These are phyloP conservation scores for Macroramphosus scolopax DNA, from an alignment of 2,797 vertebrate species.

Conservation along the genomic window DNA sequence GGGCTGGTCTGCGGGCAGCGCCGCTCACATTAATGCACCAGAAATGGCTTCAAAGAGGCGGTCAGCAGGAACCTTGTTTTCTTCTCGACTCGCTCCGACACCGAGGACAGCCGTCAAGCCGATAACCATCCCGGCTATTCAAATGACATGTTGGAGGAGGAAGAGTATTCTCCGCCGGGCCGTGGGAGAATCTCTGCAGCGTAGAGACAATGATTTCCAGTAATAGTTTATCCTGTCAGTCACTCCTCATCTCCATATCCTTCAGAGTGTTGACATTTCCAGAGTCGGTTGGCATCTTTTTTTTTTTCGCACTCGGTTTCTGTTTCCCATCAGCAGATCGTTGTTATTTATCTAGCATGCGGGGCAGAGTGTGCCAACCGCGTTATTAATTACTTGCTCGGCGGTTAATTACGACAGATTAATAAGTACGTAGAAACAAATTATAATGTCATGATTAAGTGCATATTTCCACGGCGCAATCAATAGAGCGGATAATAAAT, in stretches of 20 bases:
- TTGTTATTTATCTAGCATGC: slow-evolving; percentile 7
- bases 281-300: no score
- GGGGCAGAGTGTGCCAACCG: slow-evolving; percentile 3
- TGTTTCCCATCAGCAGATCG: slow-evolving; percentile 25
- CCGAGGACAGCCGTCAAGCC: slow-evolving; percentile 16
- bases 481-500: slow-evolving; percentile 38
- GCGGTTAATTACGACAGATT: slow-evolving; percentile 40
- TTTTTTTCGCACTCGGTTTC: slow-evolving; percentile 6
- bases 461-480: slow-evolving; percentile 21
- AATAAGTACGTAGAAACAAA: slow-evolving; percentile 27
- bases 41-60: no score
- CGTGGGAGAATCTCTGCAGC: no score
- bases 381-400: slow-evolving; percentile 22
- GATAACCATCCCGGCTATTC: slow-evolving; percentile 4
- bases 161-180: no score
- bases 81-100: slow-evolving; percentile 12
- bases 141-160: slow-evolving; percentile 16
- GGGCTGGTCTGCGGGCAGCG: no score
- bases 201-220: slow-evolving; percentile 26
- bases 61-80: slow-evolving; percentile 15
- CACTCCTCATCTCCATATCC: no score
- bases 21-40: no score
- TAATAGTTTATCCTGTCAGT: slow-evolving; percentile 23
- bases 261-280: slow-evolving; percentile 28
- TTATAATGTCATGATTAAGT: slow-evolving; percentile 15